phyloP scores from a whole-genome alignment of 2,888 invertebrate genomes.

The Drosophila leonis region DNA sequence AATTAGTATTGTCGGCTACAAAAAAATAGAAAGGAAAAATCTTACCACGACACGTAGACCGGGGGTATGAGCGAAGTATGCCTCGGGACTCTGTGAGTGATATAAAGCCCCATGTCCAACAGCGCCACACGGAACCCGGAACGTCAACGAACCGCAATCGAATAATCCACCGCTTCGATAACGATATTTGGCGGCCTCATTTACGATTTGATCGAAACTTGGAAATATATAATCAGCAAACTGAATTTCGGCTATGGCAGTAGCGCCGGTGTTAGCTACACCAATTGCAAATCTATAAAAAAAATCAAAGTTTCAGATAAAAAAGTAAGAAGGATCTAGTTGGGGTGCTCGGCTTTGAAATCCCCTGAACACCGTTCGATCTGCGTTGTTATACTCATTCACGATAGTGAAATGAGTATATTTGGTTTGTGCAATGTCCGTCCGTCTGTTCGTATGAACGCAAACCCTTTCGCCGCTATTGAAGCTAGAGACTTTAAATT shows the following conservation, averaged over 20 bases:
- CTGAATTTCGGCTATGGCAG: conserved; percentile 99
- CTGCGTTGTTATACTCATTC: too few relatives aligned
- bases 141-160: conserved; percentile 95
- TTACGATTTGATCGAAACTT: conserved; percentile 98
- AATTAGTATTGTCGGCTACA: background rate
- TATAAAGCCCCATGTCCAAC: conserved; percentile 99
- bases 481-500: too few relatives aligned
- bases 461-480: too few relatives aligned
- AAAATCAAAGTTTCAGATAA: background rate
- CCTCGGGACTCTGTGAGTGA: conserved; percentile 99
- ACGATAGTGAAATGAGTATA: too few relatives aligned
- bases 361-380: too few relatives aligned
- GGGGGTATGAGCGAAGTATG: conserved; percentile 98
- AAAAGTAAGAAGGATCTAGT: too few relatives aligned
- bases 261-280: conserved; percentile 94
- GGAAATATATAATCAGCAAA: conserved; percentile 99
- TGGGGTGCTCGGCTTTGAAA: too few relatives aligned
- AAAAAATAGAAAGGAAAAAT: background rate
- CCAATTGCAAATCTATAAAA: conserved; percentile 94
- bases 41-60: conserved; percentile 91
- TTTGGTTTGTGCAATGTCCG: too few relatives aligned
- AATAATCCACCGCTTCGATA: conserved; percentile 96
- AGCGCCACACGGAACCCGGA: conserved; percentile 97
- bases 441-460: too few relatives aligned
- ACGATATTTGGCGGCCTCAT: conserved; percentile 97